Conservation (phyloP, 2,113 vertebrate species). For the Phyllostomus discolor region DNA sequence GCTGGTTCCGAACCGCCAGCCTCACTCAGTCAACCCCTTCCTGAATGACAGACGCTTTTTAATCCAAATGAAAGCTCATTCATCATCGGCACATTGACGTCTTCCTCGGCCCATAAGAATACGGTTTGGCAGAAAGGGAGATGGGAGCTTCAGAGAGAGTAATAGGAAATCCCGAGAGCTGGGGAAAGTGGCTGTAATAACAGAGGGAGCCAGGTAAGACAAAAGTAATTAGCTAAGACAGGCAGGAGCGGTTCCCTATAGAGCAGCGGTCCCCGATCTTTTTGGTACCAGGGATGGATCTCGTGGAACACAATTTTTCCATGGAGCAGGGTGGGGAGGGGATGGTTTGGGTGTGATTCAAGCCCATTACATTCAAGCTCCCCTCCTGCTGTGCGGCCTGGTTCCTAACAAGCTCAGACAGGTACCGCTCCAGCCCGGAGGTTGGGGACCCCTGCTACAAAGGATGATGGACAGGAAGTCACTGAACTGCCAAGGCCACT, state of each 20-base stretch:
- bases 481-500: accelerated
- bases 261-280: too few relatives aligned
- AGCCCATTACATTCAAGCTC: too few relatives aligned
- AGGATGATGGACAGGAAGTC: accelerated
- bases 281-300: too few relatives aligned
- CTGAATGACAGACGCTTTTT: background rate
- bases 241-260: accelerated
- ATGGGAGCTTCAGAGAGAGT: background rate
- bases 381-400: too few relatives aligned
- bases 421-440: too few relatives aligned
- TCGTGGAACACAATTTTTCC: too few relatives aligned
- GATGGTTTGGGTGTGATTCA: too few relatives aligned
- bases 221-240: accelerated
- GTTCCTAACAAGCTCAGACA: too few relatives aligned
- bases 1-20: background rate
- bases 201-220: accelerated
- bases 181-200: accelerated
- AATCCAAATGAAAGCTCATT: background rate
- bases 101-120: accelerated
- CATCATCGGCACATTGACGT: background rate
- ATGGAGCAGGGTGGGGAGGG: too few relatives aligned
- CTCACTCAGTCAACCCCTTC: background rate
- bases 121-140: background rate
- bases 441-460: too few relatives aligned
- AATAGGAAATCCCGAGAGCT: background rate